phyloP scores from a whole-genome alignment of 2,113 vertebrate species.

The Bubo bubo region DNA sequence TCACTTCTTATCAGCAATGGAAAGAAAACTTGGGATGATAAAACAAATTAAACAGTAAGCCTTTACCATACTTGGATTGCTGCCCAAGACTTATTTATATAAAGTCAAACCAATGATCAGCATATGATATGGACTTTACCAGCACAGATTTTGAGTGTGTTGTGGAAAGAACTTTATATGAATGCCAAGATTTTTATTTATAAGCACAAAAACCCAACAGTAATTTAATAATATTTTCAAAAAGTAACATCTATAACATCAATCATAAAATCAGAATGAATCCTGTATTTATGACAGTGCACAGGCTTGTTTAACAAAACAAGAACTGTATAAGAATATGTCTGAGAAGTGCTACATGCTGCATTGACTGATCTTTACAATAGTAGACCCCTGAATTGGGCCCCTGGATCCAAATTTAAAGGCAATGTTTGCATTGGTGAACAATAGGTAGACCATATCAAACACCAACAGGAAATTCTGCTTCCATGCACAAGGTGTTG shows the following conservation, averaged over 20 bases:
- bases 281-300: neutral
- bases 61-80: neutral
- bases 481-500: neutral
- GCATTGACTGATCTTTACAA: neutral
- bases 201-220: neutral
- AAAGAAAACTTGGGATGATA: slow-evolving; percentile 32
- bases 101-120: neutral
- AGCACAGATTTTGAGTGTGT: neutral
- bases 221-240: neutral
- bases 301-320: neutral
- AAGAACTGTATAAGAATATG: neutral
- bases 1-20: slow-evolving; percentile 51
- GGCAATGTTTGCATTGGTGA: neutral
- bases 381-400: neutral
- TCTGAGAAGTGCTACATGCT: neutral
- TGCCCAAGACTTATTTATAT: slow-evolving; percentile 7
- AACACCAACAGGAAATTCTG: neutral
- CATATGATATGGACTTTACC: neutral
- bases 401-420: neutral
- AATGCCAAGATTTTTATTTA: neutral
- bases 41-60: slow-evolving; percentile 20
- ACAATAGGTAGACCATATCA: neutral
- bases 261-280: neutral
- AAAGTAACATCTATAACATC: neutral
- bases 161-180: neutral